Base-by-base conservation (phyloP, 2,797 vertebrate genomes). In the Macropus fuliginosus region DNA sequence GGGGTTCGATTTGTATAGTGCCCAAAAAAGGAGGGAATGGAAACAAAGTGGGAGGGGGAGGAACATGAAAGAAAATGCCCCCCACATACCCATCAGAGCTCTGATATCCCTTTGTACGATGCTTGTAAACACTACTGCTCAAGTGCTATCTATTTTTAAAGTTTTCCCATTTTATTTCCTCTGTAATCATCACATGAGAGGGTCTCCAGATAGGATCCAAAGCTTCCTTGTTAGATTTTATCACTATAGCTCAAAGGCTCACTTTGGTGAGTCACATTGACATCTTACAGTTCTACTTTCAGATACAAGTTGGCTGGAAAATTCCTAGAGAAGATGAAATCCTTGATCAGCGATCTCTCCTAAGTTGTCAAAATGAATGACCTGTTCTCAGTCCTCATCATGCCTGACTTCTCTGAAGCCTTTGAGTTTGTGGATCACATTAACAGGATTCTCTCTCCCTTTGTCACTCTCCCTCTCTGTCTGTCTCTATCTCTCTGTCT, bases 131-230 rank as follows among this genome's bases (percentile, higher is more conserved):
- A 56, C 50, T 56, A 94, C 96, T 97, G 97, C 95, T 97, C 95
- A 97, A 98, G 97, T 12, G 4, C 46, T 96, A 95, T 95, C 97
- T 97, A 93, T 98, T 96, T 97, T 18, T 50, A 98, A 98, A 98
- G 96, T 0, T 46, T 18, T 92, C 96, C 96, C 94, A 93, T 96
- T 96, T 96, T 97, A 93, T 98, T 97, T 97, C 98, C 97, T 98
- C 95, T 96, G 40, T 92, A 95, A 94, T 96, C 95, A 97, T 97
- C 97, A 97, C 95, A 89, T 16, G 66, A 18, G 55, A 52, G n/a
- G n/a, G 9, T 81, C 74, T 46, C 40, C 66, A 74, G n/a, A 74
- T 40, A 27, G 74, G 40, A 81, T 81, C 21, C 46, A 81, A 81
- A 27, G 2, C 8, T 81, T 46, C 40, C 40, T 81, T 11, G 74